phyloP scores from a whole-genome alignment of 2,797 vertebrate species.

The Danio choprae region DNA sequence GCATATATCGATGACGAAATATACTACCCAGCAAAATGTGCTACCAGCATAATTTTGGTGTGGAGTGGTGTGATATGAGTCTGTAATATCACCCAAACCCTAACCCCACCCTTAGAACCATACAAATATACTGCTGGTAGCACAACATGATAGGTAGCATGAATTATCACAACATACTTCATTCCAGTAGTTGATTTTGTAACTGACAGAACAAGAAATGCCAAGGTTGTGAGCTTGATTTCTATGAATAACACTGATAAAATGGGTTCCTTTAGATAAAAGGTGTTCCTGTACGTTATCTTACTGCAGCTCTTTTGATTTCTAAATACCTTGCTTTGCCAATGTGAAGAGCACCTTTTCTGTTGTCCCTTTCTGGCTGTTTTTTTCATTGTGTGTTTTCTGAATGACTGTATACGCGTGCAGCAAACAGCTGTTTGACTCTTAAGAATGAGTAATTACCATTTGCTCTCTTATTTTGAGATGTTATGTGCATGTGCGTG shows the following conservation, averaged over 20 bases:
- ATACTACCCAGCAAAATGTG: too few relatives aligned
- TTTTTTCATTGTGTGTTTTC: constrained; percentile 34
- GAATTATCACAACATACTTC: too few relatives aligned
- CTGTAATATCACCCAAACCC: too few relatives aligned
- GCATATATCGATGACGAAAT: too few relatives aligned
- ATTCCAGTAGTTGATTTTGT: not conserved
- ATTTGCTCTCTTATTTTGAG: constrained; percentile 25
- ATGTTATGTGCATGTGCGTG: constrained; percentile 6
- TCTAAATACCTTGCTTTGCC: not conserved
- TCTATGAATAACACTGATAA: not conserved
- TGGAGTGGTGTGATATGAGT: too few relatives aligned
- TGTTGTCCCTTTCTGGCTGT: not conserved
- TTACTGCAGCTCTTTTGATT: not conserved
- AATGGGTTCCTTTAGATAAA: not conserved
- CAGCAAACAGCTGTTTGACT: constrained; percentile 44
- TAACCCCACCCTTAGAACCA: too few relatives aligned
- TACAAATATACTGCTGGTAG: too few relatives aligned
- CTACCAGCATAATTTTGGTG: too few relatives aligned
- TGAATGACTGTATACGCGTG: constrained; percentile 22
- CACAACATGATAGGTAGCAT: too few relatives aligned
- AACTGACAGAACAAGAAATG: not conserved
- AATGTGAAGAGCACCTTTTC: not conserved
- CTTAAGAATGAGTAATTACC: constrained; percentile 36
- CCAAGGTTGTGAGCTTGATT: not conserved
- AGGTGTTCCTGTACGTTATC: not conserved